phyloP scores from a whole-genome alignment of 2,888 invertebrate genomes.

The Trichopria drosophilae region DNA sequence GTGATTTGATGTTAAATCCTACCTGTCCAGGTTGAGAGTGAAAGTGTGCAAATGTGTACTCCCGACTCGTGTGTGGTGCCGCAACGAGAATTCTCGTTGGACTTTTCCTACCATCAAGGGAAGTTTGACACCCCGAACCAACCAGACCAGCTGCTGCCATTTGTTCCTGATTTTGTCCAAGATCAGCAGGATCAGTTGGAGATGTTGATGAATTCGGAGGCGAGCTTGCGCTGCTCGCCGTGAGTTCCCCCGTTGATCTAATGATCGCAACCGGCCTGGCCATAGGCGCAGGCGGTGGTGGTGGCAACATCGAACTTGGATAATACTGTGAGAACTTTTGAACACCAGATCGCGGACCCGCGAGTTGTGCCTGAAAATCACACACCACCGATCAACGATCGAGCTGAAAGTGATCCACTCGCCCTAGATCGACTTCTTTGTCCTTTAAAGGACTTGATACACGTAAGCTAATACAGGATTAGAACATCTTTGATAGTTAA shows the following conservation, averaged over 20 bases:
- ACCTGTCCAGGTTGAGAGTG: constrained; percentile 87
- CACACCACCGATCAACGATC: constrained; percentile 56
- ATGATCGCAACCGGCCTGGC: constrained; percentile 95
- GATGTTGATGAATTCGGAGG: constrained; percentile 65
- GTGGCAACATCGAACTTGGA: constrained; percentile 90
- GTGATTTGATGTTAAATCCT: constrained; percentile 5
- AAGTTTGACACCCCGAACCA: constrained; percentile 56
- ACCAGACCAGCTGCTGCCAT: constrained; percentile 53
- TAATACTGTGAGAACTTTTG: constrained; percentile 78
- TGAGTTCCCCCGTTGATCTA: constrained; percentile 76
- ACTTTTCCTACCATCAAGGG: constrained; percentile 52
- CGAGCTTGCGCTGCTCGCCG: constrained; percentile 65
- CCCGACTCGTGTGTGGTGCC: constrained; percentile 63
- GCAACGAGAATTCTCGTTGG: constrained; percentile 59
- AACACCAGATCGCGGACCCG: constrained; percentile 58
- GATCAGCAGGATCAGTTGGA: constrained; percentile 53
- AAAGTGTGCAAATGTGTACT: constrained; percentile 90
- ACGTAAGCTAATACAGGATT: too few species aligned
- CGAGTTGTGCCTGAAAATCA: constrained; percentile 60
- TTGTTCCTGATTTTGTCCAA: constrained; percentile 52
- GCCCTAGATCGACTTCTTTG: constrained; percentile 39
- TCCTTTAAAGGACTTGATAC: too few species aligned
- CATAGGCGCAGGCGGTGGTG: constrained; percentile 93
- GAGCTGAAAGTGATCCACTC: constrained; percentile 49
- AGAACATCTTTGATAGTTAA: not conserved